These are phyloP conservation scores for Menidia beryllina DNA, from an alignment of 2,113 vertebrate genomes.

Conservation along the genomic window DNA sequence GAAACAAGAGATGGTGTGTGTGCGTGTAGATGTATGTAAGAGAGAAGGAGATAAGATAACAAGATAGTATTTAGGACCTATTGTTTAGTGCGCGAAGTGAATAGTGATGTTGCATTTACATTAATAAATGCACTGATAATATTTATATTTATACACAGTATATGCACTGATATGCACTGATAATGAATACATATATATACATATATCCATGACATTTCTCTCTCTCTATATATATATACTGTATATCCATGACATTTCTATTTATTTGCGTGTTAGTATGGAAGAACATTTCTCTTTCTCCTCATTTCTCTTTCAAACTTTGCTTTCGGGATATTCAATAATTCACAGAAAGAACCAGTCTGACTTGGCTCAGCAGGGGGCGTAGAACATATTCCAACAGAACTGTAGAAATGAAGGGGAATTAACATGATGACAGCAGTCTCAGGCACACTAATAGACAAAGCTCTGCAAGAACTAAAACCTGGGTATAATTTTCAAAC, in stretches of 20 bases:
- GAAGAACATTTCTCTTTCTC: conserved; percentile 30
- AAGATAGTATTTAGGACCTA: background rate
- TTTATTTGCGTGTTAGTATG: conserved; percentile 31
- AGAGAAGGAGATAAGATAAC: background rate
- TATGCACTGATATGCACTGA: too few species aligned
- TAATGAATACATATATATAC: too few species aligned
- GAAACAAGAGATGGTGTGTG: conserved; percentile 23
- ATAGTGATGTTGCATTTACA: background rate
- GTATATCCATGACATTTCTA: conserved; percentile 20
- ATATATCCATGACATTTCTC: too few species aligned
- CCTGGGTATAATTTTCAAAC: conserved; percentile 10
- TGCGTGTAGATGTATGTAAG: conserved; percentile 14
- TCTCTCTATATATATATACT: too few species aligned
- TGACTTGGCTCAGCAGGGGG: conserved; percentile 66
- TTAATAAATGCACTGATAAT: conserved; percentile 16
- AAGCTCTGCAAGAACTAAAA: conserved; percentile 31
- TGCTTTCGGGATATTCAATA: conserved; percentile 70
- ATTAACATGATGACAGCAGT: conserved; percentile 54
- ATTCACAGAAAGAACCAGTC: conserved; percentile 68
- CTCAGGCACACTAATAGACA: conserved; percentile 12
- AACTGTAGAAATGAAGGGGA: conserved; percentile 55
- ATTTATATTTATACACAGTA: too few species aligned
- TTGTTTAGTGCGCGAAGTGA: conserved; percentile 18
- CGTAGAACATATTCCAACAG: conserved; percentile 59
- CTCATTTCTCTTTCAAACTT: conserved; percentile 21